Percentiles rank a stretch among this genome's conserved stretches.
Evolutionary conservation across 2,797 vertebrate species (phyloP).

Genomic region (Chaetodon trifasciatus): DNA sequence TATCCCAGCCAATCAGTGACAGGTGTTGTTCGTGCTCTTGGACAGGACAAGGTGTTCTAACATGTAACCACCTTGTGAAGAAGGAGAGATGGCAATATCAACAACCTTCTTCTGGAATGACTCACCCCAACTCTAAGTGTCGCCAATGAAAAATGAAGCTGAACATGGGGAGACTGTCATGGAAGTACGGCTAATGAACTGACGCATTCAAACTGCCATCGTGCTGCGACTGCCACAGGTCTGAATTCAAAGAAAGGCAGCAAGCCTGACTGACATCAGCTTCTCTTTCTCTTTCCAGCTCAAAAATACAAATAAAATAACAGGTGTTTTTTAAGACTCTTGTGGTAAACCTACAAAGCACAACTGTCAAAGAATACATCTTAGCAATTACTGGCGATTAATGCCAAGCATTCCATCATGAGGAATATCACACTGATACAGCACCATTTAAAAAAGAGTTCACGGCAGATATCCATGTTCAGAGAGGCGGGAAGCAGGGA

Average conservation of each 20-base stretch:
- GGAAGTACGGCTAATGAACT: neutral
- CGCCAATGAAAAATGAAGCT: neutral
- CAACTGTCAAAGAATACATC: conserved; percentile 14
- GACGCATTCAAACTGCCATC: neutral
- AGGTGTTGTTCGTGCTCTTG: too few species aligned
- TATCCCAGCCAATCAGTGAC: too few species aligned
- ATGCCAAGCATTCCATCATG: conserved; percentile 9
- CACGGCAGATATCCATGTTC: neutral
- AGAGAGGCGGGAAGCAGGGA: neutral
- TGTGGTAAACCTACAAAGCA: conserved; percentile 41
- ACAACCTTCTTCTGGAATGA: too few species aligned
- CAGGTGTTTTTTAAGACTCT: conserved; percentile 52
- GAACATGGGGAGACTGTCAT: neutral
- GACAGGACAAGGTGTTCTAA: too few species aligned
- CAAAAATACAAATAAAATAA: conserved; percentile 7
- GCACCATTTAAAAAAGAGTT: conserved; percentile 37
- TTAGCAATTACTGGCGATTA: conserved; percentile 9
- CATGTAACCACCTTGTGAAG: too few species aligned
- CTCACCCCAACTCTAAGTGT: neutral
- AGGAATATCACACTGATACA: conserved; percentile 25
- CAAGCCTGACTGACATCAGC: neutral
- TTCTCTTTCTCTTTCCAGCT: neutral
- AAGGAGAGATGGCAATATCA: too few species aligned
- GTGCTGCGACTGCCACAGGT: neutral
- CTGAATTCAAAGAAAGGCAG: conserved; percentile 1